Percentiles rank a stretch among this genome's conserved stretches.
Evolutionary conservation across 2,113 vertebrate genomes (phyloP).

Genomic region (Petrocephalus microphthalmus): DNA sequence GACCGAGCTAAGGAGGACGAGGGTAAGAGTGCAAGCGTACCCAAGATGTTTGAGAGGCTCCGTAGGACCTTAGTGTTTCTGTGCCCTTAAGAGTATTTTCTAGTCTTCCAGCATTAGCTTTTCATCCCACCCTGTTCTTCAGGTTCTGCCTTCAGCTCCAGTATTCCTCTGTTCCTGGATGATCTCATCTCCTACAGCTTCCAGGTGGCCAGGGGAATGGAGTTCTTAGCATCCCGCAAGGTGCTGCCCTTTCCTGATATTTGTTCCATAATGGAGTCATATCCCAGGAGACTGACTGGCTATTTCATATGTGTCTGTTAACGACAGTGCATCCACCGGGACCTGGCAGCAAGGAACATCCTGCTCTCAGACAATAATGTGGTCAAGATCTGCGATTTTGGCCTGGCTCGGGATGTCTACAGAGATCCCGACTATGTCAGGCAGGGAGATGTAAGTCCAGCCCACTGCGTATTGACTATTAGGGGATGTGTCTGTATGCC

Average conservation of each 20-base stretch:
- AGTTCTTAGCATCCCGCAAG: constrained; percentile 91
- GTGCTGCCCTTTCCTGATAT: constrained; percentile 44
- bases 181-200: constrained; percentile 94
- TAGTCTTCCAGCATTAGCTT: neutral
- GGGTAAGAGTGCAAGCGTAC: constrained; percentile 55
- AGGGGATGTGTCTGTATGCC: neutral
- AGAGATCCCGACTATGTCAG: constrained; percentile 90
- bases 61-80: neutral
- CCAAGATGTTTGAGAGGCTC: constrained; percentile 30
- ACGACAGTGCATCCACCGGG: constrained; percentile 87
- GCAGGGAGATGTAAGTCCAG: constrained; percentile 86
- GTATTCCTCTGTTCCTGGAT: constrained; percentile 70
- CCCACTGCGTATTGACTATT: neutral
- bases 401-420: constrained; percentile 88
- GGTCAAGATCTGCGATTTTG: constrained; percentile 96
- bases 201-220: constrained; percentile 93
- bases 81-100: neutral
- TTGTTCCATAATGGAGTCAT: constrained; percentile 26
- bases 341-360: constrained; percentile 87
- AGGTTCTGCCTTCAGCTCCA: constrained; percentile 31
- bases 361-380: constrained; percentile 90
- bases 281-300: neutral
- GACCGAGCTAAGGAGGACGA: constrained; percentile 63
- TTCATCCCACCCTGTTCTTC: neutral
- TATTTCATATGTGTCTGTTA: constrained; percentile 32